Base-by-base conservation (phyloP, 2,888 invertebrate species). In the Pycnomerus fuliginosus region DNA sequence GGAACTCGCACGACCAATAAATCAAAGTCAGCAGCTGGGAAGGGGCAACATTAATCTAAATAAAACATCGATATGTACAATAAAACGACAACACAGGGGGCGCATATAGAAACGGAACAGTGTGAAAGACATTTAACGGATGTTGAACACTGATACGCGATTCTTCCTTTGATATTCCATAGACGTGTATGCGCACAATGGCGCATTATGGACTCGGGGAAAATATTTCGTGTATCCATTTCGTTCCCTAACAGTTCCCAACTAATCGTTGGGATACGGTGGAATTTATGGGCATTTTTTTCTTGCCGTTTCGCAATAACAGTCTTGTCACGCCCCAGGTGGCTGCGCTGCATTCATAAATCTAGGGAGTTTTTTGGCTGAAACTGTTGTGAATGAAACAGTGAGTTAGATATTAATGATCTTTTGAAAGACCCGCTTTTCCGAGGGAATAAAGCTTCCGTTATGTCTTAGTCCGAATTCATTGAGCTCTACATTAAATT, bases 1-100 rank as follows among this genome's bases (percentile, higher is more conserved):
- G n/a, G n/a, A n/a, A n/a, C n/a, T n/a, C n/a, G n/a, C 43, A 44
- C 45, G 24, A 44, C 33, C 45, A 42, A 55, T 56, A 55, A 55
- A 55, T 56, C 55, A 53, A 45, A 27, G 50, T 32, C 35, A 38
- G 29, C 37, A 43, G 42, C 20, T 37, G 29, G 29, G 37, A 40
- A 34, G 32, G 43, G 8, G 44, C 40, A 40, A 49, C 51, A 55
- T 56, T 50, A 55, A 53, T 56, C 54, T 53, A 53, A 52, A 56
- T 56, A 56, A 55, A 52, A 51, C 48, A 48, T 50, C 53, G 53
- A 50, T 49, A 44, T 44, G 20, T 8, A 48, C 42, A 48, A 49
- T 48, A 44, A 48, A 43, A 34, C 20, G 52, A 44, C 52, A 35
- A 32, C 43, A 32, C 11, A 11, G 8, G 33, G 40, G 17, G 46